These are phyloP conservation scores for Apocrypta bakeri DNA, from an alignment of 1,140 invertebrate genomes.

Conservation along the genomic window DNA sequence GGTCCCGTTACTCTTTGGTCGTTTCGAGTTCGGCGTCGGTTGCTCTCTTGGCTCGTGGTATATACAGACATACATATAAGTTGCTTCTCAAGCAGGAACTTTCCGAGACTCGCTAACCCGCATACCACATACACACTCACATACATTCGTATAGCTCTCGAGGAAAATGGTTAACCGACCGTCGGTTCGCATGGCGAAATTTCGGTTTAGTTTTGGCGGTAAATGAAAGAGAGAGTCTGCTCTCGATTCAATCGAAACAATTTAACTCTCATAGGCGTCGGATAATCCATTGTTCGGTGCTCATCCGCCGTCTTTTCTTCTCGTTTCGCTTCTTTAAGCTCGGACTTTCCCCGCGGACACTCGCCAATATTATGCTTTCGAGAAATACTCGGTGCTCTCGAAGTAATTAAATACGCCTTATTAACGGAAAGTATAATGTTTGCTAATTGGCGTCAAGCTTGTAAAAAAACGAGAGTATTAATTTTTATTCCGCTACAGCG, in stretches of 20 bases:
- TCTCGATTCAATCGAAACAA: conserved; percentile 49
- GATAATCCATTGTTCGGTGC: not conserved
- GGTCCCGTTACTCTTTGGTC: not conserved
- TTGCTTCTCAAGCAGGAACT: not conserved
- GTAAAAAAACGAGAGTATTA: too few relatives aligned
- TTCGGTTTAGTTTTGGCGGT: conserved; percentile 19
- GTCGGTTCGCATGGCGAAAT: conserved; percentile 1
- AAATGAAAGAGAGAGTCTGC: conserved; percentile 8
- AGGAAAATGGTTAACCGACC: conserved; percentile 18
- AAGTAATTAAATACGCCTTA: not conserved
- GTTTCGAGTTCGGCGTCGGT: conserved; percentile 7
- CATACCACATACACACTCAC: not conserved
- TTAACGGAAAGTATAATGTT: not conserved
- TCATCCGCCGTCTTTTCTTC: conserved; percentile 4
- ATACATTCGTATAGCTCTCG: not conserved
- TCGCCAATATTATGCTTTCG: too few relatives aligned
- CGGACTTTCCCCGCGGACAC: too few relatives aligned
- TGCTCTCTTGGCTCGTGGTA: not conserved
- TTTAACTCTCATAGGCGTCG: conserved; percentile 38
- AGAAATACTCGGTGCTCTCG: too few relatives aligned
- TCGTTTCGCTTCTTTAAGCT: not conserved
- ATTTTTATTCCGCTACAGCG: too few relatives aligned
- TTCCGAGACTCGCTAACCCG: not conserved
- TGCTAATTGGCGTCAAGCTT: not conserved
- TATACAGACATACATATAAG: not conserved